Base-by-base conservation (phyloP, 2,797 vertebrate species). In the Rhabdophis nuchalis region DNA sequence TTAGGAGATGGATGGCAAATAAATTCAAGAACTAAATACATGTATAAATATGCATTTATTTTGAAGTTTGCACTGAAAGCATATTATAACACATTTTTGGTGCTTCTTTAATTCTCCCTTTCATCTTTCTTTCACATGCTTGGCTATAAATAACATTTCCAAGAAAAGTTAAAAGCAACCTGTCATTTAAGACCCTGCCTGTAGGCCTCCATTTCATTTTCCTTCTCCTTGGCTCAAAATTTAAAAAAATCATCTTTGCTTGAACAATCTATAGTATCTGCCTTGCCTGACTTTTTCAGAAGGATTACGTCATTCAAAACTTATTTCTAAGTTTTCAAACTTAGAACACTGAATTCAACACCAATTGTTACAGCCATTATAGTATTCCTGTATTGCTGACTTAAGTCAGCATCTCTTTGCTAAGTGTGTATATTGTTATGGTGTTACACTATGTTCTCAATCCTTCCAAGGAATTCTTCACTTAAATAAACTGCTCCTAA, bases 31-130 rank as follows among this genome's bases (percentile, higher is more conserved):
- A 72, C 16, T 72, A 72, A 68, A 72, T 32, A 36, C 18, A 72
- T 72, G 6, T 72, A 72, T 72, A 72, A 72, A 72, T 72, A 72
- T 36, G 68, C 7, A 72, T 72, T 36, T 72, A 36, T 72, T 36
- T 72, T 72, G n/a, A 72, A 36, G 32, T 72, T 72, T 72, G 68
- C 32, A 72, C n/a, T 72, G 68, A 36, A 72, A 72, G 32, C 68
- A 72, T 72, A 72, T 32, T 72, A 32, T 72, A 72, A 72, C 32
- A 36, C 32, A 72, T 72, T 72, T 72, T 3, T 72, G 68, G 16
- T 72, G 68, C 68, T 36, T 72, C n/a, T 18, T 72, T 36, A 96
- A 96, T 96, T 95, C 88, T 36, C 16, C 2, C 32, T 36, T 72
- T 72, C 32, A 72, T 72, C 68, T 72, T 72, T 72, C 68, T 36